Percentiles rank a stretch among this genome's conserved stretches.
These are phyloP conservation scores for Indicator maculatus DNA, from an alignment of 2,113 vertebrate species.

Conservation along the genomic window DNA sequence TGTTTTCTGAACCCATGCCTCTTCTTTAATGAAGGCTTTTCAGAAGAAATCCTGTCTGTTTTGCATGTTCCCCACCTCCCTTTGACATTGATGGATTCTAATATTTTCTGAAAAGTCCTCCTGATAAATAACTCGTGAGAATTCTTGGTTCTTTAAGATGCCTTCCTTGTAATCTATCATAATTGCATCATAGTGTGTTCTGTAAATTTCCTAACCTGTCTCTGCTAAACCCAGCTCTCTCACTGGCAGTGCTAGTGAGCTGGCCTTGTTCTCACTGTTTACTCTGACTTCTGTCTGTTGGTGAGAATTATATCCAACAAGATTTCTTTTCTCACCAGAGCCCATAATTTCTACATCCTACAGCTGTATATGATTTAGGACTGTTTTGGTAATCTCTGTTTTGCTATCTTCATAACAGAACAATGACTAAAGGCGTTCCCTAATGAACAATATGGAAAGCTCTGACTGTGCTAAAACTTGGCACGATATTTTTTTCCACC, in stretches of 20 bases:
- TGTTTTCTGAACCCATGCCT: background rate
- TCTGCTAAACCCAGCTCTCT: slow-evolving; percentile 19
- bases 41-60: background rate
- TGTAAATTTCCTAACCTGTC: slow-evolving; percentile 20
- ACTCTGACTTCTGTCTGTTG: slow-evolving; percentile 13
- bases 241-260: background rate
- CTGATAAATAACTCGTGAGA: background rate
- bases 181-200: background rate
- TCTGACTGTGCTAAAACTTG: slow-evolving; percentile 28
- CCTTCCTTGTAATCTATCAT: background rate
- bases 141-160: background rate
- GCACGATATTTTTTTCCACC: background rate
- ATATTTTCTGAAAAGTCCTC: background rate
- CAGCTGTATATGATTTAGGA: slow-evolving; percentile 20
- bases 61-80: background rate
- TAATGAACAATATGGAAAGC: slow-evolving; percentile 16
- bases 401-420: background rate
- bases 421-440: slow-evolving; percentile 32
- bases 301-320: slow-evolving; percentile 4
- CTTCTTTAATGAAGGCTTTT: background rate
- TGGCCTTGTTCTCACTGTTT: background rate
- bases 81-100: background rate
- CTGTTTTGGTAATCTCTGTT: slow-evolving; percentile 6
- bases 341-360: slow-evolving; percentile 10
- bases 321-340: background rate